Conservation (phyloP, 2,888 invertebrate species). For the Drepanosiphum platanoidis region DNA sequence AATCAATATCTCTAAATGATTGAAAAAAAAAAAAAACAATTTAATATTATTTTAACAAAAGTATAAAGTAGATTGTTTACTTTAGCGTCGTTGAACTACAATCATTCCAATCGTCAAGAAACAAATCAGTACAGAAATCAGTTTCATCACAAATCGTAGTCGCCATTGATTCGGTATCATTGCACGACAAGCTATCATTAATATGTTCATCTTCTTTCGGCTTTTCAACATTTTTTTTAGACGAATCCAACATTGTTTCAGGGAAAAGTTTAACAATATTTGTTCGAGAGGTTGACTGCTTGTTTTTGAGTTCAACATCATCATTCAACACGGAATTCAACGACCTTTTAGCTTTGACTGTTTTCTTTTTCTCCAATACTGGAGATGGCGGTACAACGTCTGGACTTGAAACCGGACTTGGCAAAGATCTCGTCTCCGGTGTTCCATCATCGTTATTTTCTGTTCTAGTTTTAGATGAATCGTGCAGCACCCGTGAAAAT, state of each 20-base stretch:
- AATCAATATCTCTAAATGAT: conserved; percentile 46
- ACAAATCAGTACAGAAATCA: conserved; percentile 39
- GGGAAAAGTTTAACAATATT: background rate
- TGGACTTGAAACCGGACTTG: conserved; percentile 47
- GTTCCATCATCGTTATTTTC: background rate
- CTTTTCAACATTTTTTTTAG: background rate
- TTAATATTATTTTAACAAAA: background rate
- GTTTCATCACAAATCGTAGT: conserved; percentile 38
- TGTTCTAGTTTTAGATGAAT: background rate
- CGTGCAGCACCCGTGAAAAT: conserved; percentile 5
- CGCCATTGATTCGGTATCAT: conserved; percentile 24
- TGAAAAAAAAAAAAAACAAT: background rate
- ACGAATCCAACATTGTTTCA: conserved; percentile 11
- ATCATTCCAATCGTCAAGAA: conserved; percentile 39
- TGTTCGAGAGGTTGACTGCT: too few species aligned
- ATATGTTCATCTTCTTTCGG: background rate
- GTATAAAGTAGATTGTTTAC: background rate
- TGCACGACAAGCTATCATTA: conserved; percentile 7
- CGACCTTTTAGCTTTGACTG: conserved; percentile 31
- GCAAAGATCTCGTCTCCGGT: background rate
- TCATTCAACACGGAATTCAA: conserved; percentile 17
- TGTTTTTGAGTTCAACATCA: background rate
- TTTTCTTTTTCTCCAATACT: conserved; percentile 35
- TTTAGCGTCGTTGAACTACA: background rate
- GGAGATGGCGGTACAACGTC: conserved; percentile 51